phyloP scores from a whole-genome alignment of 2,888 invertebrate genomes.

The Unio delphinus region DNA sequence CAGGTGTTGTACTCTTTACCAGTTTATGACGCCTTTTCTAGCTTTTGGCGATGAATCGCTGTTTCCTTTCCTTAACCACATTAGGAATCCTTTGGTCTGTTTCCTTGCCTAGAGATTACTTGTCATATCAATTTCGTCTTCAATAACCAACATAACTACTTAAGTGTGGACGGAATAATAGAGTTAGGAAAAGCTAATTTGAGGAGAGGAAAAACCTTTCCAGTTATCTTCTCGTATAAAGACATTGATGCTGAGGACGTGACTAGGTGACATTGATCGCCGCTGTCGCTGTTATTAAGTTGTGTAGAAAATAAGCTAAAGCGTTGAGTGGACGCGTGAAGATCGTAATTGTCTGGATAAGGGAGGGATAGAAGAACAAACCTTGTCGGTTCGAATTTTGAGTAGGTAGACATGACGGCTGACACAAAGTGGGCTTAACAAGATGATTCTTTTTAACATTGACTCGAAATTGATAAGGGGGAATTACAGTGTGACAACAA shows the following conservation, averaged over 20 bases:
- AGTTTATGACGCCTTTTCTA: no score
- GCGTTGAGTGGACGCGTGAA: slow-evolving; percentile 30
- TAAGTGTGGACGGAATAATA: slow-evolving; percentile 33
- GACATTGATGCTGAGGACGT: slow-evolving; percentile 27
- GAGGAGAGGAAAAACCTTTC: slow-evolving; percentile 29
- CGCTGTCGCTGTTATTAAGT: slow-evolving; percentile 37
- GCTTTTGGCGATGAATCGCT: no score
- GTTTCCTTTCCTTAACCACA: no score
- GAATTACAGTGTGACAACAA: no score
- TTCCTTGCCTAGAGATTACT: slow-evolving; percentile 11
- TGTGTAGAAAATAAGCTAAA: slow-evolving; percentile 38
- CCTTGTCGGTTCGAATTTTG: slow-evolving; percentile 29
- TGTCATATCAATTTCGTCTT: slow-evolving; percentile 36
- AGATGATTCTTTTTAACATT: slow-evolving; percentile 23
- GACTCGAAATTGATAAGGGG: slow-evolving; percentile 2
- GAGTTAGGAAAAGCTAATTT: slow-evolving; percentile 41
- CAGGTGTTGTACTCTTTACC: no score
- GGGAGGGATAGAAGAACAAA: slow-evolving; percentile 14
- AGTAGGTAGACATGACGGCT: slow-evolving; percentile 8
- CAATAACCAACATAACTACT: slow-evolving; percentile 18
- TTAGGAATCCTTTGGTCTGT: no score
- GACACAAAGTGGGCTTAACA: slow-evolving; percentile 22
- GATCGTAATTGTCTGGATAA: slow-evolving; percentile 33
- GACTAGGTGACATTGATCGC: slow-evolving; percentile 38
- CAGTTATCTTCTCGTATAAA: slow-evolving; percentile 38